Conservation (phyloP, 2,113 vertebrate genomes). For the Chroicocephalus ridibundus region DNA sequence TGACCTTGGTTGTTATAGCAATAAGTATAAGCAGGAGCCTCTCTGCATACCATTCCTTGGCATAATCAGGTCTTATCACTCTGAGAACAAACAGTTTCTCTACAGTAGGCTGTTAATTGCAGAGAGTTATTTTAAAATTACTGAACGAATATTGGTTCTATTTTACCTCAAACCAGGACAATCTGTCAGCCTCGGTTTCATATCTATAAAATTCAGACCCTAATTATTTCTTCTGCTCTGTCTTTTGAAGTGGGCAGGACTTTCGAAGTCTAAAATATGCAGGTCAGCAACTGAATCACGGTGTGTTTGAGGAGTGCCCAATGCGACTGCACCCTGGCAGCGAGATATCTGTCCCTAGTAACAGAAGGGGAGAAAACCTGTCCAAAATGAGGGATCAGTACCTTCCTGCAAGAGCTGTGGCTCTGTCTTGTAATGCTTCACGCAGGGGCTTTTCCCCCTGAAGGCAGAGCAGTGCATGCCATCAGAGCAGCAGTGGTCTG, state of each 20-base stretch:
- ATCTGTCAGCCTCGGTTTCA: background rate
- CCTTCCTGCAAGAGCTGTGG: background rate
- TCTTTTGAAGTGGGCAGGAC: background rate
- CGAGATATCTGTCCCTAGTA: background rate
- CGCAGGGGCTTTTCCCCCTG: background rate
- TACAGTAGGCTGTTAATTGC: background rate
- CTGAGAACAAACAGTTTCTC: background rate
- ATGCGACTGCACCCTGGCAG: accelerated
- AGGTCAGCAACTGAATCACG: background rate
- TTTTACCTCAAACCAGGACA: background rate
- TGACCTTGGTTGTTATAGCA: background rate
- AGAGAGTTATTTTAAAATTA: background rate
- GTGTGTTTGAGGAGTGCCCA: background rate
- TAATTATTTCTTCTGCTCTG: background rate
- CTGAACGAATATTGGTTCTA: background rate
- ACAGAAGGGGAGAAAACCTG: background rate
- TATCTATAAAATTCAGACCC: background rate
- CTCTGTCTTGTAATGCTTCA: background rate
- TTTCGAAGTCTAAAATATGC: background rate
- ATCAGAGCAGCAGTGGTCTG: background rate
- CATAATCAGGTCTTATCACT: background rate
- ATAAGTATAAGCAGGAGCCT: background rate
- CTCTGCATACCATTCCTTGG: background rate
- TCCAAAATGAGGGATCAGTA: accelerated
- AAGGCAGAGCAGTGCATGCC: background rate